phyloP scores from a whole-genome alignment of 2,888 invertebrate species.

The Pyrocoelia pectoralis region DNA sequence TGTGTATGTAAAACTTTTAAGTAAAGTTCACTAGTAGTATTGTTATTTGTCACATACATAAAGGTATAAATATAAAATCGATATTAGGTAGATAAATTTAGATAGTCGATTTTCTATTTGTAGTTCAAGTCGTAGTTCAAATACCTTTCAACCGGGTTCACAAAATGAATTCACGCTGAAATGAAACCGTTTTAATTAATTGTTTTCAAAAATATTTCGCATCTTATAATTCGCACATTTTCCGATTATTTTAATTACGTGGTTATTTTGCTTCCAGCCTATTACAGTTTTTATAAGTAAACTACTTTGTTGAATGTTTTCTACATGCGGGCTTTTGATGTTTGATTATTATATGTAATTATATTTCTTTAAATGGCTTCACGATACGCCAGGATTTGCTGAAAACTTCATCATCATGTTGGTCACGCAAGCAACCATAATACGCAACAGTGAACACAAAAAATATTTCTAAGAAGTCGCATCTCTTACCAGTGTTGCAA shows the following conservation, averaged over 20 bases:
- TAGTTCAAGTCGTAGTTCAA: too few relatives aligned
- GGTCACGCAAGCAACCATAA: neutral
- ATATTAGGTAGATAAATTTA: neutral
- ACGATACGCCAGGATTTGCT: neutral
- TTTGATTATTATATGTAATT: slow-evolving; percentile 1
- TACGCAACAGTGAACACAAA: neutral
- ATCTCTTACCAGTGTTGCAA: neutral
- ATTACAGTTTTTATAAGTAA: too few relatives aligned
- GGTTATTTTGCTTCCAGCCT: too few relatives aligned
- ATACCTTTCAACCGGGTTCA: neutral
- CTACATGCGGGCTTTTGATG: neutral
- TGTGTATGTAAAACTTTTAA: too few relatives aligned
- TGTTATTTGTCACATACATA: neutral
- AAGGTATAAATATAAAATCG: neutral
- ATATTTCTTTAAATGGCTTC: neutral
- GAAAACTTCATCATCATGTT: neutral
- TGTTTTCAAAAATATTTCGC: too few relatives aligned
- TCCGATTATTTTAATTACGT: too few relatives aligned
- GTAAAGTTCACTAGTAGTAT: neutral
- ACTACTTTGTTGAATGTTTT: too few relatives aligned
- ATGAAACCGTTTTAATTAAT: too few relatives aligned
- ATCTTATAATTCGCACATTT: too few relatives aligned
- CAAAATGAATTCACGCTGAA: too few relatives aligned
- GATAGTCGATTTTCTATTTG: neutral
- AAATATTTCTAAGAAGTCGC: neutral